phyloP scores from a whole-genome alignment of 2,888 invertebrate genomes.

The Macrophya annulata region DNA sequence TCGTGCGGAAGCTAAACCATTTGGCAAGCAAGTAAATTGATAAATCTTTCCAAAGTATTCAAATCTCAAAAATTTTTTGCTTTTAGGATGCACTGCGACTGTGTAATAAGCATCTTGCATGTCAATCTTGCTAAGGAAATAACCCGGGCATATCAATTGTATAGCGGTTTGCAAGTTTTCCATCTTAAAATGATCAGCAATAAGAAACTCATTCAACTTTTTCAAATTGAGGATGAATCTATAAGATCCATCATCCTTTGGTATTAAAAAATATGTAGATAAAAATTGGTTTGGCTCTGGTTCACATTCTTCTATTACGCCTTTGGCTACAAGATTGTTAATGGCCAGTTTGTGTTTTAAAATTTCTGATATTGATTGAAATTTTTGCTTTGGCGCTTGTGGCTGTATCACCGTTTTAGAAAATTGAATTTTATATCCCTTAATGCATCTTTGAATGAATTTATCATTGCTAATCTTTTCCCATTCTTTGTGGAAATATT shows the following conservation, averaged over 20 bases:
- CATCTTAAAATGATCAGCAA: conserved; percentile 65
- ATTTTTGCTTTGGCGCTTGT: not conserved
- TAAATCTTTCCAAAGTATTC: conserved; percentile 56
- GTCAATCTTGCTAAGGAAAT: conserved; percentile 58
- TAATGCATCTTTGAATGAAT: not conserved
- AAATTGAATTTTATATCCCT: conserved; percentile 56
- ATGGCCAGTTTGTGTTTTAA: not conserved
- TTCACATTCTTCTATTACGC: not conserved
- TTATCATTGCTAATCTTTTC: not conserved
- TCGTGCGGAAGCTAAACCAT: conserved; percentile 59
- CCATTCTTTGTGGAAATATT: not conserved
- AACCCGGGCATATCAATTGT: conserved; percentile 60
- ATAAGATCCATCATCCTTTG: conserved; percentile 60
- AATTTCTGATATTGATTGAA: not conserved
- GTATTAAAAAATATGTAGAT: conserved; percentile 55
- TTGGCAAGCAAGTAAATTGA: conserved; percentile 63
- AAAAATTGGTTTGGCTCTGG: not conserved
- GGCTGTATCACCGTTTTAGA: conserved; percentile 4
- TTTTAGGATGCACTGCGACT: conserved; percentile 55
- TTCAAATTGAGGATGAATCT: conserved; percentile 15
- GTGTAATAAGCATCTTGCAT: conserved; percentile 62
- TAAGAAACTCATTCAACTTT: not conserved
- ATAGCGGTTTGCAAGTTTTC: conserved; percentile 64
- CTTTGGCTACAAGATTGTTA: not conserved
- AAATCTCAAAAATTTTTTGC: conserved; percentile 63